Base-by-base conservation (phyloP, 2,113 vertebrate species). In the Anarrhichthys ocellatus region DNA sequence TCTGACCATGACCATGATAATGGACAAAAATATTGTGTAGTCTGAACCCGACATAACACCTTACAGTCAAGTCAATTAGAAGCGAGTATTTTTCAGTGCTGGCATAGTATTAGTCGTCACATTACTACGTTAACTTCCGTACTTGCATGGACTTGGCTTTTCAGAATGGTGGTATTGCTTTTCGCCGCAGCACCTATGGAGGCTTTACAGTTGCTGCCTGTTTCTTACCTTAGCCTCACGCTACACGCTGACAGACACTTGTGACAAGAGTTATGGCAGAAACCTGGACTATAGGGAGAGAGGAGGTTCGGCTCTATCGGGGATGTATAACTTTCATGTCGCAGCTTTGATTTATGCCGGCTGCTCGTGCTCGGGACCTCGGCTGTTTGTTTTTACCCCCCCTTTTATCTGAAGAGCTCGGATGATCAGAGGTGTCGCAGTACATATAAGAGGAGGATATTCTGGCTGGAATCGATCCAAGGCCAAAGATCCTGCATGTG, bases 401-500 rank as follows among this genome's bases (percentile, higher is more conserved):
- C 13, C 3, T 46, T n/a, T 38, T 67, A 34, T 78, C 8, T 32
- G 34, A 64, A 71, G 68, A 76, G 63, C 56, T 62, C 24, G 56
- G 82, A 48, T 73, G 74, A 86, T 73, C 42, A 46, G 56, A 83
- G 50, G 78, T n/a, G 69, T 10, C 14, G 78, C 54, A 9, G 44
- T 14, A 50, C 79, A 80, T 77, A 52, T 65, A n/a, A 77, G 9
- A 66, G 61, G 46, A 46, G 38, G 59, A 66, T 24, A 3, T 48
- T 38, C 46, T 44, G 42, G 17, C 50, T 44, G 65, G 52, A 66
- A 63, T 62, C 6, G 48, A 75, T 81, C 73, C 63, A 56, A 79
- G 52, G 84, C 72, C 74, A 78, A 54, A 80, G 76, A 62, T 63
- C 75, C 62, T 67, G 76, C 78, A 54, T 71, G 40, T 72, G 64